These are phyloP conservation scores for Sarcophaga caerulescens DNA, from an alignment of 2,888 invertebrate species.

Conservation along the genomic window DNA sequence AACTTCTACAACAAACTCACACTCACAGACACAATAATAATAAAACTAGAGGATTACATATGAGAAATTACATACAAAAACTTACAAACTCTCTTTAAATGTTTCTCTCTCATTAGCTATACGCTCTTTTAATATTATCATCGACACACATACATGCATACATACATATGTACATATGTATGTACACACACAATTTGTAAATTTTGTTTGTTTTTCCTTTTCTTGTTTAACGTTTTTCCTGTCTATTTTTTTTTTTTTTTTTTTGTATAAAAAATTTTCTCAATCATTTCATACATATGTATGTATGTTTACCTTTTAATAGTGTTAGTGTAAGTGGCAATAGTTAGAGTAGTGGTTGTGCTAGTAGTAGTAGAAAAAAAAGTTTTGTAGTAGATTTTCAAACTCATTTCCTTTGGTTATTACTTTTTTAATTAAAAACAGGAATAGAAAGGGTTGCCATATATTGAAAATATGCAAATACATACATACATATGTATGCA, in stretches of 20 bases:
- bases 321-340: not conserved
- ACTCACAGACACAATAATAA: not conserved
- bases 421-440: slow-evolving; percentile 57
- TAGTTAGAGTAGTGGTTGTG: slow-evolving; percentile 1
- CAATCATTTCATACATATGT: too few species aligned
- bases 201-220: not conserved
- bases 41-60: too few species aligned
- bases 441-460: slow-evolving; percentile 48
- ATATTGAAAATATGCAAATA: too few species aligned
- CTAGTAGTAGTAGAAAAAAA: slow-evolving; percentile 1
- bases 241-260: too few species aligned
- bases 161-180: too few species aligned
- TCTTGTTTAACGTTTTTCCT: not conserved
- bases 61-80: too few species aligned
- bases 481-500: too few species aligned
- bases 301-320: not conserved
- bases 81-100: too few species aligned
- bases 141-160: too few species aligned
- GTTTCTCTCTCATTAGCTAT: too few species aligned
- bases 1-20: not conserved
- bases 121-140: too few species aligned
- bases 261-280: too few species aligned
- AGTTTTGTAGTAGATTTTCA: slow-evolving; percentile 36
- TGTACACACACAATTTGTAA: not conserved
- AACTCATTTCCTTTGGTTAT: slow-evolving; percentile 56